These are phyloP conservation scores for Cathartes aura DNA, from an alignment of 2,113 vertebrate species.

Conservation along the genomic window DNA sequence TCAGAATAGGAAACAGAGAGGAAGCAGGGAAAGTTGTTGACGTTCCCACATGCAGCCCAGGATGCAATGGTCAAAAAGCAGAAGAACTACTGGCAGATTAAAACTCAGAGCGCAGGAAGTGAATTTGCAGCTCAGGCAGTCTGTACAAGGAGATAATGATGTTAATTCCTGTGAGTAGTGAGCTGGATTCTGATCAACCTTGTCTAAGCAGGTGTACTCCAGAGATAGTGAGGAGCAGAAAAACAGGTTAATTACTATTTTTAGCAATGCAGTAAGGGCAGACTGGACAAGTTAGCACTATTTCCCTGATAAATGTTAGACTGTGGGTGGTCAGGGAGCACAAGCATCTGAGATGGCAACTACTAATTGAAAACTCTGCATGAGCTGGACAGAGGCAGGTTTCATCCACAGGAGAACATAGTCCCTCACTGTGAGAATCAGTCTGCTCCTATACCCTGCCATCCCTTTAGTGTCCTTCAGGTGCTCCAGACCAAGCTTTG, in stretches of 20 bases:
- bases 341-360: background rate
- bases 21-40: background rate
- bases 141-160: constrained; percentile 48
- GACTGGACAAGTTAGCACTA: background rate
- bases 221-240: background rate
- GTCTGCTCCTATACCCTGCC: background rate
- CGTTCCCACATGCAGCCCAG: background rate
- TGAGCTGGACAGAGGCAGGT: background rate
- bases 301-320: background rate
- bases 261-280: background rate
- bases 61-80: background rate
- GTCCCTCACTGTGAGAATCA: background rate
- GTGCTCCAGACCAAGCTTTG: background rate
- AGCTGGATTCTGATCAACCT: constrained; percentile 44
- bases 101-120: background rate
- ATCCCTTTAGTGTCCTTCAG: background rate
- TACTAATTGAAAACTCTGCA: background rate
- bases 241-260: background rate
- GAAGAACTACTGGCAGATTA: background rate
- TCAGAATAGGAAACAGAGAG: background rate
- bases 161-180: constrained; percentile 42
- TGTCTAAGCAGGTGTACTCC: constrained; percentile 20
- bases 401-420: background rate
- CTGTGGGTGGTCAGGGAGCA: background rate
- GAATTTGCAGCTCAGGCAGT: background rate